Evolutionary conservation across 2,888 invertebrate genomes (phyloP), one percentile per base, ranked within the genome.

Genomic region (Morpho achilles): DNA sequence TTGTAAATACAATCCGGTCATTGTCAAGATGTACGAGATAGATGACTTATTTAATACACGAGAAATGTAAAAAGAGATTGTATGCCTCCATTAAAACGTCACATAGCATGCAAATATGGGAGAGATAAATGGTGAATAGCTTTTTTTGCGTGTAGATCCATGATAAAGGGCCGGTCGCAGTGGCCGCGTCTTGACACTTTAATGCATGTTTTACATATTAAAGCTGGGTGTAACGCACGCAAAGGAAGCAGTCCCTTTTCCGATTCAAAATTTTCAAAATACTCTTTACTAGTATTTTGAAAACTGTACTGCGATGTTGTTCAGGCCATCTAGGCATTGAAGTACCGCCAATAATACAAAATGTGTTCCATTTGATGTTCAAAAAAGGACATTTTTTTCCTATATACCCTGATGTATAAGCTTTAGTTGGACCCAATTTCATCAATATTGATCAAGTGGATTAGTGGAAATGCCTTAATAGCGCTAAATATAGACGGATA

Each of bases 141-240:
- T 47, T 65, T 62, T 63, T 65, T 63, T 67, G 55, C 63, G 53
- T 64, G 59, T 67, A 63, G 67, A 66, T 65, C 56, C 65, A 64
- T 56, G 65, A 65, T 65, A 62, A 60, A 60, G 63, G 32, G 58
- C 50, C 41, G 62, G 59, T 47, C 52, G 66, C 50, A 48, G 59
- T 50, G 54, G 63, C 59, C 61, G 62, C 63, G 63, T 66, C 67
- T 66, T 69, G 68, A 68, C 69, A 69, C 66, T 69, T 67, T 64
- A 66, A 66, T 67, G 67, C 64, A 59, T 60, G 64, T 64, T 63
- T 64, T 66, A 69, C 69, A 67, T 62, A 64, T 50, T 52, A 57
- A 60, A 54, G 50, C 54, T 54, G 42, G 54, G 53, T 53, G 46
- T 53, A 53, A 9, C 46, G 8, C 44, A 22, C 54, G 10, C 54